phyloP scores from a whole-genome alignment of 1,140 invertebrate genomes.

The Papilio helenus region DNA sequence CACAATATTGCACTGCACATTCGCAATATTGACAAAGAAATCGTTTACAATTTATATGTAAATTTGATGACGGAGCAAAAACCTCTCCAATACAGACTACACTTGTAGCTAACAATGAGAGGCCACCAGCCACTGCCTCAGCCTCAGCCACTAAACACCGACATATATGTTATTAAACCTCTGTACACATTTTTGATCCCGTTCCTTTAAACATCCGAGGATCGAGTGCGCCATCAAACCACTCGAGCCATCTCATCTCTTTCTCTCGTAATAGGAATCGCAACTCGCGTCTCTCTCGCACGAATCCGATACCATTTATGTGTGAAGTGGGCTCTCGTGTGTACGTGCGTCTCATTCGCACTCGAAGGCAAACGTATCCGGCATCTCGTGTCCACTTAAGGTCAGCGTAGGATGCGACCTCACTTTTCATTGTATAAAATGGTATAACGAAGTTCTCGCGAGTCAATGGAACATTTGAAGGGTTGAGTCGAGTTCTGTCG shows the following conservation, averaged over 20 bases:
- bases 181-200: conserved; percentile 38
- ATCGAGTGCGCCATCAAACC: conserved; percentile 15
- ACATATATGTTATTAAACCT: conserved; percentile 19
- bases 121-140: background rate
- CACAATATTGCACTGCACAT: too few species aligned
- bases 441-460: conserved; percentile 46
- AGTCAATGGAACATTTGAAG: conserved; percentile 31
- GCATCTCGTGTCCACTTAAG: conserved; percentile 60
- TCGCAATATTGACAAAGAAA: background rate
- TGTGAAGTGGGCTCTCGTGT: conserved; percentile 56
- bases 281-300: conserved; percentile 31
- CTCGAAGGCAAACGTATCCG: conserved; percentile 45
- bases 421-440: conserved; percentile 67
- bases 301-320: conserved; percentile 69
- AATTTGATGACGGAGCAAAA: background rate
- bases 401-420: conserved; percentile 69
- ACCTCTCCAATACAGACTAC: background rate
- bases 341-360: conserved; percentile 36
- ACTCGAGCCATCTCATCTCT: background rate
- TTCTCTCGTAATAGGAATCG: background rate
- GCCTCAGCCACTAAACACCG: background rate
- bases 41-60: background rate
- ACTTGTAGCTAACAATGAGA: conserved; percentile 5
- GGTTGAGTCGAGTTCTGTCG: conserved; percentile 11
- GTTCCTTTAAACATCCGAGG: conserved; percentile 33